These are phyloP conservation scores for Euzophera pinguis DNA, from an alignment of 2,888 invertebrate genomes.

Conservation along the genomic window DNA sequence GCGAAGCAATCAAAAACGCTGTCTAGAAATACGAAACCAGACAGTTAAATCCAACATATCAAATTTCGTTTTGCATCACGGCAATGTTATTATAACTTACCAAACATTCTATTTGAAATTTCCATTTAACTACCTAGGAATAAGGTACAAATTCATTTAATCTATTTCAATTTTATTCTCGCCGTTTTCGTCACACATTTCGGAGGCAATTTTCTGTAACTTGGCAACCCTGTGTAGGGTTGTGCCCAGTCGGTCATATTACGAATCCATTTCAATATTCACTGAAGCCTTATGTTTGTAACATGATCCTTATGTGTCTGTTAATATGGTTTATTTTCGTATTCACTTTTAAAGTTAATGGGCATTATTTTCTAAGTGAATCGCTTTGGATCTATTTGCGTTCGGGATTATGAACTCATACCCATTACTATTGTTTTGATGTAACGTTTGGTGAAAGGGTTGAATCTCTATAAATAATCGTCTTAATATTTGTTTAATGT, in stretches of 20 bases:
- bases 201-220: slow-evolving; percentile 40
- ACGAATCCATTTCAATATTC: slow-evolving; percentile 31
- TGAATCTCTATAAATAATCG: slow-evolving; percentile 6
- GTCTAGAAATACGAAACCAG: slow-evolving; percentile 15
- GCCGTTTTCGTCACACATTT: slow-evolving; percentile 8
- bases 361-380: slow-evolving; percentile 33
- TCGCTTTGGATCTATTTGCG: slow-evolving; percentile 36
- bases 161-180: not conserved
- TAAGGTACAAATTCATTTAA: not conserved
- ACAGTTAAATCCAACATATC: slow-evolving; percentile 25
- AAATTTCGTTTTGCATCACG: slow-evolving; percentile 12
- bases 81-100: slow-evolving; percentile 6
- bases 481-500: not conserved
- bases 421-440: slow-evolving; percentile 21
- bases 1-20: not conserved
- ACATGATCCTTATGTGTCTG: slow-evolving; percentile 11
- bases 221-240: slow-evolving; percentile 45
- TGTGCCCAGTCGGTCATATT: slow-evolving; percentile 29
- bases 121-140: not conserved
- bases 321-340: slow-evolving; percentile 14
- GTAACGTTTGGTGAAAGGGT: slow-evolving; percentile 16
- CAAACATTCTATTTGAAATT: not conserved
- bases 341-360: slow-evolving; percentile 19
- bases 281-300: slow-evolving; percentile 9
- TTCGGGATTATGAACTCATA: slow-evolving; percentile 29